phyloP scores from a whole-genome alignment of 2,888 invertebrate species.

The Smittia aterrima region DNA sequence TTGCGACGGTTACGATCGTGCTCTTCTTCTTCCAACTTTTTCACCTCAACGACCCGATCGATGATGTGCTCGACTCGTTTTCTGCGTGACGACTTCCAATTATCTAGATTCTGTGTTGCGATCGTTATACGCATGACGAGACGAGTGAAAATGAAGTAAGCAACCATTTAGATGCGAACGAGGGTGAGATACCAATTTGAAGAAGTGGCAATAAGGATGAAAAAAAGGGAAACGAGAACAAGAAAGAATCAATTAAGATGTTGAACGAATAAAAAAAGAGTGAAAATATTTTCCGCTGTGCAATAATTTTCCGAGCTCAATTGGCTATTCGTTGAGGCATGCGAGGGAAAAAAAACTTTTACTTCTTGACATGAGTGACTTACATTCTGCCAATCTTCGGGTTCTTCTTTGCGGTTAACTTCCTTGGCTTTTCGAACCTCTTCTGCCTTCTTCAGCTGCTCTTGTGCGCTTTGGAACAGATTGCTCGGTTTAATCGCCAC shows the following conservation, averaged over 20 bases:
- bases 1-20: conserved; percentile 68
- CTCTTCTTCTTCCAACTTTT: conserved; percentile 79
- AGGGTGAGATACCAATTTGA: background rate
- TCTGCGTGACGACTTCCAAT: conserved; percentile 90
- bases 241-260: conserved; percentile 35
- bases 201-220: no score
- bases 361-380: conserved; percentile 48
- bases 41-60: conserved; percentile 84
- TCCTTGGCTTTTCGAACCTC: conserved; percentile 80
- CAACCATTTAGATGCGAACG: no score
- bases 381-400: conserved; percentile 91
- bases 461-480: conserved; percentile 78
- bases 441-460: conserved; percentile 80
- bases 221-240: conserved; percentile 12
- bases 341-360: background rate
- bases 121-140: conserved; percentile 43
- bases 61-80: conserved; percentile 89
- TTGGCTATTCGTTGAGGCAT: background rate
- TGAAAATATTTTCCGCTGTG: background rate
- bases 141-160: conserved; percentile 43
- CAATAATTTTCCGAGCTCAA: background rate
- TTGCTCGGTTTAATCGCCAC: conserved; percentile 86
- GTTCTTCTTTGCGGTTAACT: conserved; percentile 70
- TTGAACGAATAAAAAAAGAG: conserved; percentile 2
- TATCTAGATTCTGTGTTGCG: conserved; percentile 91